Evolutionary conservation across 2,888 invertebrate genomes (phyloP).

Genomic region (Agrotis clavis): DNA sequence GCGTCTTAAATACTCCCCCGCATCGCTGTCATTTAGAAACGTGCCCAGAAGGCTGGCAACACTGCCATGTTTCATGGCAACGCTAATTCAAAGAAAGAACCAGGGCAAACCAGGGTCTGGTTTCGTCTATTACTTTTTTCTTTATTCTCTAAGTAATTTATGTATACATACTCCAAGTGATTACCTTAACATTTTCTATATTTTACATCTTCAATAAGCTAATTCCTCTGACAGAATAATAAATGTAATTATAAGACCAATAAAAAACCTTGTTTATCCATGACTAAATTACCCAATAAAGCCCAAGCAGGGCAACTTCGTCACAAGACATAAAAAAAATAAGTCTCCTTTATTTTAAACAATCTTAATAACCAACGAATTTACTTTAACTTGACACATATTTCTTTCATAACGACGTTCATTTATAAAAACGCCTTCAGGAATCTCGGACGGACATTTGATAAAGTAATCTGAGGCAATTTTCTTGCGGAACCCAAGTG

Average conservation of each 20-base stretch:
- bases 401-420: conserved; percentile 54
- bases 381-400: conserved; percentile 47
- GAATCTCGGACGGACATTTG: conserved; percentile 49
- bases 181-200: too few relatives aligned
- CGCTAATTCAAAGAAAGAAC: too few relatives aligned
- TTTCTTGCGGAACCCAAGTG: conserved; percentile 50
- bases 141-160: too few relatives aligned
- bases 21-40: too few relatives aligned
- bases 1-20: too few relatives aligned
- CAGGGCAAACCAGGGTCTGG: too few relatives aligned
- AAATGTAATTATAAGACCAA: neutral
- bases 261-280: neutral
- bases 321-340: conserved; percentile 26
- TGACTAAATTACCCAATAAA: conserved; percentile 2
- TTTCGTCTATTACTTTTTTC: too few relatives aligned
- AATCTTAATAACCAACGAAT: conserved; percentile 46
- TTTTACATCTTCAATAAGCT: too few relatives aligned
- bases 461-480: conserved; percentile 63
- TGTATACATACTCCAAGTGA: too few relatives aligned
- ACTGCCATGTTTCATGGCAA: too few relatives aligned
- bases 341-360: conserved; percentile 33
- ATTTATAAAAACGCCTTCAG: conserved; percentile 57
- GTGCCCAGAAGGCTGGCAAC: too few relatives aligned
- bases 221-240: neutral
- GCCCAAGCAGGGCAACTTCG: neutral